Evolutionary conservation across 2,113 vertebrate genomes (phyloP), one percentile per base, ranked within the genome.

Genomic region (Notiomystis cincta): DNA sequence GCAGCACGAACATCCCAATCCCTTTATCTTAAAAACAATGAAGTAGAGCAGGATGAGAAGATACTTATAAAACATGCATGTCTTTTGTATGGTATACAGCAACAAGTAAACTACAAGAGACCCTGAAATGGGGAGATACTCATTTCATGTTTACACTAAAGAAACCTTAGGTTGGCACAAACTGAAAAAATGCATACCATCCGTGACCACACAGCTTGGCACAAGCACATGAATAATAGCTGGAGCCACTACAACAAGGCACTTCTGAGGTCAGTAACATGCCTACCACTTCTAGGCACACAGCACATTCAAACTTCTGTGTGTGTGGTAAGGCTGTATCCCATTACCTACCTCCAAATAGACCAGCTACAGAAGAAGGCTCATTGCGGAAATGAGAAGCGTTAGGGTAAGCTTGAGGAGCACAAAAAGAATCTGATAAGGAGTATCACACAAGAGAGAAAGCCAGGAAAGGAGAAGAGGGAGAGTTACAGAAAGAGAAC

Each of bases 381-480:
- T 99, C 98, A 97, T 97, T 97, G 89, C 97, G 96, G 97, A 98
- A 98, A 97, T 98, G 97, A 97, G 98, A 98, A 98, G 98, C 98
- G 53, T 97, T 98, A 98, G 97, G 97, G 96, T 98, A 99, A 98
- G 97, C 97, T 97, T 98, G 97, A 96, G 98, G 98, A 97, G 98
- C 98, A 98, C 98, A 98, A 98, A 99, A 98, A 97, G 98, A 98
- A 97, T 99, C 98, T 99, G 97, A 98, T 97, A 98, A 96, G 85
- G 95, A 72, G 95, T 82, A 97, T 81, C 87, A 93, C 77, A 95
- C 91, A 95, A 93, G 75, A 97, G 96, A 90, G 91, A 93, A 81
- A 94, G 93, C 82, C 94, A 97, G 82, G 80, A 76, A 91, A 95
- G 93, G 96, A 97, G 89, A 95, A 86, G 91, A 95, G 84, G 91